These are phyloP conservation scores for Tenthredo notha DNA, from an alignment of 2,888 invertebrate species.

Conservation along the genomic window DNA sequence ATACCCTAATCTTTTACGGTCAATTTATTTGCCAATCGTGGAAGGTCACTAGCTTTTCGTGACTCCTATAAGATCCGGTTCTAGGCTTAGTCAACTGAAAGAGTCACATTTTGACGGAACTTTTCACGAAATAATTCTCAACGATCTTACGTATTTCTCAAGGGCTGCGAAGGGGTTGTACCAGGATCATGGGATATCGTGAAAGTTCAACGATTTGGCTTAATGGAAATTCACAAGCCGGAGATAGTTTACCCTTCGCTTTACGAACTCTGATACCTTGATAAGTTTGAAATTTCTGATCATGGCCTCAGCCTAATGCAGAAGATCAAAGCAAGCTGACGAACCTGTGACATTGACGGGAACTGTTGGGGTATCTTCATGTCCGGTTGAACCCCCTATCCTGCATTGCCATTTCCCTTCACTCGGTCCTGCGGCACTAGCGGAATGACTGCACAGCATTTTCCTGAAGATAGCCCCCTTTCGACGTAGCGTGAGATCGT, in stretches of 20 bases:
- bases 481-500: constrained; percentile 64
- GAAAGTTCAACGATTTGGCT: not conserved
- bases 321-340: constrained; percentile 35
- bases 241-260: not conserved
- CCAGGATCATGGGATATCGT: not conserved
- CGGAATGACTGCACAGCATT: constrained; percentile 66
- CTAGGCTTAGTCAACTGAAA: not conserved
- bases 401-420: constrained; percentile 70
- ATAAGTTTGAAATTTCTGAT: not conserved
- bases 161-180: not conserved
- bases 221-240: not conserved
- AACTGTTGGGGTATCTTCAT: constrained; percentile 64
- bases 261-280: not conserved
- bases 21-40: not conserved
- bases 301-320: not conserved
- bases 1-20: not conserved
- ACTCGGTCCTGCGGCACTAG: constrained; percentile 63
- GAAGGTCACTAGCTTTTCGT: not conserved
- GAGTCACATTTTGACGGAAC: not conserved
- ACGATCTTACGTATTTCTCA: not conserved
- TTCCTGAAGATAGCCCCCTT: constrained; percentile 67
- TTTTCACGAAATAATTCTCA: not conserved
- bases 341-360: constrained; percentile 68
- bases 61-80: not conserved
- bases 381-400: constrained; percentile 65